Evolutionary conservation across 2,888 invertebrate species (phyloP).

Genomic region (Stenodera caucasica): DNA sequence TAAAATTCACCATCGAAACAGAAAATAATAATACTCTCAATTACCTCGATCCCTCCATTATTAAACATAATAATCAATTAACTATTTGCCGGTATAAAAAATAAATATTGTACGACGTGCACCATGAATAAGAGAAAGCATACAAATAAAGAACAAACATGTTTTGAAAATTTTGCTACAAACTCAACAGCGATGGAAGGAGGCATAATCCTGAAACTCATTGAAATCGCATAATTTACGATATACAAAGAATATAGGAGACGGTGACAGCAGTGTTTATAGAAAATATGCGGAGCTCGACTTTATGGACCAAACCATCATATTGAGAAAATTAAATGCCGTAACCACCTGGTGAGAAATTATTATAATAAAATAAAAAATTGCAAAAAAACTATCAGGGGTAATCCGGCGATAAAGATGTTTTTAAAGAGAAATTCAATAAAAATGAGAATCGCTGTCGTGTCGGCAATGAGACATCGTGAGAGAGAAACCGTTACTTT

Average conservation of each 20-base stretch:
- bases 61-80: background rate
- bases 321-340: conserved; percentile 27
- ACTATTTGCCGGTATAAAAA: conserved; percentile 24
- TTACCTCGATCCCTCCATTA: background rate
- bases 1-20: background rate
- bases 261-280: conserved; percentile 26
- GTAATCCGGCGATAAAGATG: background rate
- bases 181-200: conserved; percentile 27
- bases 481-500: background rate
- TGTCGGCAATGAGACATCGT: background rate
- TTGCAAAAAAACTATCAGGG: background rate
- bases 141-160: conserved; percentile 15
- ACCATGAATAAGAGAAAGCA: conserved; percentile 8
- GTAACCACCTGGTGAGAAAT: conserved; percentile 27
- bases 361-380: conserved; percentile 14
- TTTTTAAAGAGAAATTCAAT: background rate
- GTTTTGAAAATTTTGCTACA: conserved; percentile 29
- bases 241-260: conserved; percentile 22
- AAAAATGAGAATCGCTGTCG: background rate
- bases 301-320: conserved; percentile 17
- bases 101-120: conserved; percentile 28
- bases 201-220: conserved; percentile 24
- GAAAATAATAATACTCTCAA: background rate
- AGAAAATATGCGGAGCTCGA: conserved; percentile 20
- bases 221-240: conserved; percentile 21